A percentile compares a stretch with the other conserved stretches of the same genome.
These are phyloP conservation scores for Cephalopterus ornatus DNA, from an alignment of 2,113 vertebrate genomes.

Conservation along the genomic window DNA sequence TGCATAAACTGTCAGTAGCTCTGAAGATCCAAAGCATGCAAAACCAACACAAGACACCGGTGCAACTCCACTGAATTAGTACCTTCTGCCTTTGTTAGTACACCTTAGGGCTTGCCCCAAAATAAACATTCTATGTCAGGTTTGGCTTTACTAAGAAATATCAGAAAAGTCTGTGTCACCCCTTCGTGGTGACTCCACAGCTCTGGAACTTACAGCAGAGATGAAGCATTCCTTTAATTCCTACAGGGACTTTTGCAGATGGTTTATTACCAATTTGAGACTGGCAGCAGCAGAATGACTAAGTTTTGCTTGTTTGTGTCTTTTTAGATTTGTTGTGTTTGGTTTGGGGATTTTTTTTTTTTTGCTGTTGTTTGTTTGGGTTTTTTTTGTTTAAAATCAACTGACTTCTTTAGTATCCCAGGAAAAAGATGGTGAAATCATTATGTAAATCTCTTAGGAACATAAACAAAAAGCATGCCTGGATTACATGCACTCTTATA, in stretches of 20 bases:
- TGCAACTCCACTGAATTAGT: not conserved
- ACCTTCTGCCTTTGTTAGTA: conserved; percentile 12
- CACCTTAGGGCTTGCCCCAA: not conserved
- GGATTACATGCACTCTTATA: conserved; percentile 20
- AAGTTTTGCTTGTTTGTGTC: not conserved
- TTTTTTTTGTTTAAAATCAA: not conserved
- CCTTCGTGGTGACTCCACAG: not conserved
- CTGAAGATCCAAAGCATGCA: conserved; percentile 33
- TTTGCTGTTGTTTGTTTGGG: not conserved
- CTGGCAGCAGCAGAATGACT: not conserved
- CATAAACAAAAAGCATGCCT: conserved; percentile 40
- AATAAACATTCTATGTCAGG: not conserved
- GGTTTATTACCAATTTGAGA: not conserved
- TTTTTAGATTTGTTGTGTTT: not conserved
- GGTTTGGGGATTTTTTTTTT: not conserved
- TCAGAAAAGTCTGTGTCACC: not conserved
- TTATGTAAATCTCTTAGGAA: not conserved
- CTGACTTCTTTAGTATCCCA: not conserved
- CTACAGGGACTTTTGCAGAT: not conserved
- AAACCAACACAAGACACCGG: not conserved
- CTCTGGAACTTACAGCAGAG: not conserved
- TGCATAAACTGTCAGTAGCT: conserved; percentile 6
- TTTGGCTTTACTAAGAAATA: not conserved
- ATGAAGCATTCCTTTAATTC: conserved; percentile 23
- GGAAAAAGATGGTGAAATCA: not conserved